phyloP scores from a whole-genome alignment of 2,113 vertebrate species.

The Colius striatus region DNA sequence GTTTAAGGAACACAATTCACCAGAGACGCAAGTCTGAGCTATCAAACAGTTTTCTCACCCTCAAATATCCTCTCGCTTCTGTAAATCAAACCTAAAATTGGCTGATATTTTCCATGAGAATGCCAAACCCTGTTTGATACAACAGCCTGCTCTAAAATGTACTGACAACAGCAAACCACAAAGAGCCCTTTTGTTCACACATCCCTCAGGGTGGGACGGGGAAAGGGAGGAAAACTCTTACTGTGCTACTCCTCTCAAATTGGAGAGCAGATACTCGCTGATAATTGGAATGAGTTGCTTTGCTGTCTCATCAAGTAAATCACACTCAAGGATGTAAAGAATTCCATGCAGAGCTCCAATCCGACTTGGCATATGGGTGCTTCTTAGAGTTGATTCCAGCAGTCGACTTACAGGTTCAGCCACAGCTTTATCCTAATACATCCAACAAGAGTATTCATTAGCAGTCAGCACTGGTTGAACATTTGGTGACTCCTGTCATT shows the following conservation, averaged over 20 bases:
- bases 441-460: not conserved
- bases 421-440: slow-evolving; percentile 89
- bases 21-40: not conserved
- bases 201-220: not conserved
- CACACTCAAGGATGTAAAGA: slow-evolving; percentile 95
- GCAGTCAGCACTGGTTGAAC: not conserved
- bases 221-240: slow-evolving; percentile 67
- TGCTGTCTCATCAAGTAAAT: slow-evolving; percentile 93
- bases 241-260: slow-evolving; percentile 88
- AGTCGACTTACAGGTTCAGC: slow-evolving; percentile 93
- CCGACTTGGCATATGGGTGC: slow-evolving; percentile 92
- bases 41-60: not conserved
- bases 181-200: not conserved
- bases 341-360: slow-evolving; percentile 93
- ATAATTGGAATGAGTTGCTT: slow-evolving; percentile 92
- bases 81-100: not conserved
- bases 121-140: not conserved
- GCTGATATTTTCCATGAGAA: not conserved
- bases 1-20: not conserved
- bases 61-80: not conserved
- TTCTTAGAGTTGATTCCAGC: slow-evolving; percentile 90
- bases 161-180: not conserved
- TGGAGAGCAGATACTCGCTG: slow-evolving; percentile 93
- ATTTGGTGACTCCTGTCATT: not conserved
- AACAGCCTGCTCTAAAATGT: not conserved